A percentile compares a stretch with the other conserved stretches of the same genome.
Evolutionary conservation across 2,113 vertebrate genomes (phyloP).

Genomic region (Scalopus aquaticus): DNA sequence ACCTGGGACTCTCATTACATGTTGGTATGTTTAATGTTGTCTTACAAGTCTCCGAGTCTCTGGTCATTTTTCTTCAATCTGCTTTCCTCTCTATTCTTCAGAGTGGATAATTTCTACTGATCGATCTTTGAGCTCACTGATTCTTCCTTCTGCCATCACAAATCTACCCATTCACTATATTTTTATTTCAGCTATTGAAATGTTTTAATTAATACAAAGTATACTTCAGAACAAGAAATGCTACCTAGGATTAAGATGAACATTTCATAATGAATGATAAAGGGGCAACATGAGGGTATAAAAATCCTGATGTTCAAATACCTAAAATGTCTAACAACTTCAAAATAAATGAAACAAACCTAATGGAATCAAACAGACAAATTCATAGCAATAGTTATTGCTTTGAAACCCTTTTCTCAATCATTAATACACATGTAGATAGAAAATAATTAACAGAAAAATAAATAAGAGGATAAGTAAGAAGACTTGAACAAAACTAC

Average conservation of each 20-base stretch:
- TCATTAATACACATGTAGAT: not conserved
- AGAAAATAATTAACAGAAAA: not conserved
- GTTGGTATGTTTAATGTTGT: not conserved
- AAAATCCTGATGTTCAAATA: not conserved
- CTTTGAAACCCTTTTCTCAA: not conserved
- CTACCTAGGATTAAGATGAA: not conserved
- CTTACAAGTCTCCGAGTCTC: not conserved
- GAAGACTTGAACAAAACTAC: not conserved
- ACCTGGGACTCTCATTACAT: not conserved
- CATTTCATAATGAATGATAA: not conserved
- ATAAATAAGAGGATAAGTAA: not conserved
- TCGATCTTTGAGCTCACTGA: not conserved
- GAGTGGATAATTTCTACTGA: not conserved
- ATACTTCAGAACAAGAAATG: not conserved
- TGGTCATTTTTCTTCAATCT: not conserved
- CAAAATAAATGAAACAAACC: constrained; percentile 12
- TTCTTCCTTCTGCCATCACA: not conserved
- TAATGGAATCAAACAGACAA: not conserved
- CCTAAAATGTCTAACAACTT: not conserved
- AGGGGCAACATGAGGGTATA: not conserved
- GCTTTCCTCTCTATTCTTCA: not conserved
- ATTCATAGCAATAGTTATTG: not conserved
- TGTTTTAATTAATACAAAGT: not conserved
- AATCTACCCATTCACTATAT: not conserved
- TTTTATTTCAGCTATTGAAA: not conserved